Evolutionary conservation across 2,888 invertebrate genomes (phyloP).

Genomic region (Abrostola triplasia): DNA sequence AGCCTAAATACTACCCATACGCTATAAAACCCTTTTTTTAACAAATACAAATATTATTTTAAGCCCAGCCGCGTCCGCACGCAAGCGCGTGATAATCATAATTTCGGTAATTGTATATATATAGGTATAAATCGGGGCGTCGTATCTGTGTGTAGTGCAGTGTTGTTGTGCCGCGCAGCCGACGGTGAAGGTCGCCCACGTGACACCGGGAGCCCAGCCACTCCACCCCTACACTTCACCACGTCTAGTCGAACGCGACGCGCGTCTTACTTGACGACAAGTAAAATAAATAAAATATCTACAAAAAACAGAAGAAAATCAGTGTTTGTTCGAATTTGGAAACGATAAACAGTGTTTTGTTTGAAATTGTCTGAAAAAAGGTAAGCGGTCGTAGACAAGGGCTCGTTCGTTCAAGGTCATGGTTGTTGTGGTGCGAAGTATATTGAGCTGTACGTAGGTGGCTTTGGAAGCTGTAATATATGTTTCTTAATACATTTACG

Average conservation of each 20-base stretch:
- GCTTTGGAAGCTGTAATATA: background rate
- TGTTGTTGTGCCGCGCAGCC: slow-evolving; percentile 38
- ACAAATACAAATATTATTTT: background rate
- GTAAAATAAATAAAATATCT: background rate
- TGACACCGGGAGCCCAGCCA: slow-evolving; percentile 22
- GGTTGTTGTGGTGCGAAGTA: slow-evolving; percentile 33
- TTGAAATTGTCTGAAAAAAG: slow-evolving; percentile 14
- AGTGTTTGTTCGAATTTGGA: background rate
- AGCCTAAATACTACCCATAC: background rate
- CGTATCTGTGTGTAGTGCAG: slow-evolving; percentile 21
- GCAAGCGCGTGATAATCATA: slow-evolving; percentile 23
- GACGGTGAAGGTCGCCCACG: slow-evolving; percentile 55
- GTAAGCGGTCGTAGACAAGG: slow-evolving; percentile 34
- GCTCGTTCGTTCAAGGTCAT: slow-evolving; percentile 46
- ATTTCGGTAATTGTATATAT: slow-evolving; percentile 26
- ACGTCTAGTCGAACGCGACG: slow-evolving; percentile 21
- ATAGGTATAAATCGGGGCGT: slow-evolving; percentile 21
- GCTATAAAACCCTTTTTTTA: background rate
- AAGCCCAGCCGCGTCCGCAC: slow-evolving; percentile 5
- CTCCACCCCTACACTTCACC: slow-evolving; percentile 45
- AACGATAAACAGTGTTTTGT: slow-evolving; percentile 6
- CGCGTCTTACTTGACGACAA: slow-evolving; percentile 21
- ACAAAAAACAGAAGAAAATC: background rate
- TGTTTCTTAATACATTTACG: no score
- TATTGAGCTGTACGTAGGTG: slow-evolving; percentile 21